These are phyloP conservation scores for Diglossa cyanea DNA, from an alignment of 2,797 vertebrate genomes.

Conservation along the genomic window DNA sequence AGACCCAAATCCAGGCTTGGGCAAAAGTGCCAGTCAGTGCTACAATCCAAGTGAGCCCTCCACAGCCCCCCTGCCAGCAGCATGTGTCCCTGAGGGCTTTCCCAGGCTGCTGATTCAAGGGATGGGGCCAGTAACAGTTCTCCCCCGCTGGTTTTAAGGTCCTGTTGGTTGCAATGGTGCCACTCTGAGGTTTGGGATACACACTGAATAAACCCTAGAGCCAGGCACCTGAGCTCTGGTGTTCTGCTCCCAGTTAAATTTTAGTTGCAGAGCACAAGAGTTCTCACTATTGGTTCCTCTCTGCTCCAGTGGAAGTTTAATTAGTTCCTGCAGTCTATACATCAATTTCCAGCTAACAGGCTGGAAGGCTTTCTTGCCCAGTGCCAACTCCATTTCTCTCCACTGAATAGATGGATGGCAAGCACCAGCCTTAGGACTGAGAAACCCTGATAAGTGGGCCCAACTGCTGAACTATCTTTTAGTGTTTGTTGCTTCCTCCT, in stretches of 20 bases:
- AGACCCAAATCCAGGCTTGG: neutral
- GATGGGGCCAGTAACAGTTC: neutral
- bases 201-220: neutral
- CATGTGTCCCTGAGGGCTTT: fast-evolving
- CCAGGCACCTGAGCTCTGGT: neutral
- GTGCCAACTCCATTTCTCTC: neutral
- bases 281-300: neutral
- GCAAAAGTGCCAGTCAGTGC: neutral
- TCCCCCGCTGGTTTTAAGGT: fast-evolving
- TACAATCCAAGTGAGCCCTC: neutral
- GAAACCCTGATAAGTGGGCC: neutral
- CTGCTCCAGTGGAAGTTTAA: neutral
- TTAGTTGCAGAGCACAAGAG: neutral
- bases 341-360: neutral
- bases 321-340: neutral
- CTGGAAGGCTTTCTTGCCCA: neutral
- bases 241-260: neutral
- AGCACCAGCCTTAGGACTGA: neutral
- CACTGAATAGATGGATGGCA: neutral
- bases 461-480: neutral
- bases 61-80: neutral
- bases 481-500: neutral
- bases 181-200: neutral
- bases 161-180: neutral
- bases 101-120: neutral